A percentile compares a stretch with the other conserved stretches of the same genome.
Evolutionary conservation across 1,140 invertebrate genomes (phyloP).

Genomic region (Fopius arisanus): DNA sequence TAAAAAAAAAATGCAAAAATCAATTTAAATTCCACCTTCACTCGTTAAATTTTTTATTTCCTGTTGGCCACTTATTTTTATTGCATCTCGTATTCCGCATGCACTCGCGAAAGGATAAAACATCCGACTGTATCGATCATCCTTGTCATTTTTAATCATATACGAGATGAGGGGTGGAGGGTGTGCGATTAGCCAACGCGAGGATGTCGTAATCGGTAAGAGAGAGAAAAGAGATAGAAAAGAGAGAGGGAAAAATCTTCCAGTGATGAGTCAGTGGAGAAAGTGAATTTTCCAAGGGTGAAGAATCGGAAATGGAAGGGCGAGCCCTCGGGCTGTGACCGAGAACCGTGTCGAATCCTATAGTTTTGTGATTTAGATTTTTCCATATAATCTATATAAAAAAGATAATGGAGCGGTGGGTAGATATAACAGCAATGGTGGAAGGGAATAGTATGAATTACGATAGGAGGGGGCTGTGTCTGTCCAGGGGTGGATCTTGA

Average conservation of each 20-base stretch:
- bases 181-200: neutral
- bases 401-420: constrained; percentile 12
- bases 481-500: neutral
- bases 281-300: constrained; percentile 12
- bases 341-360: constrained; percentile 13
- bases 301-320: neutral
- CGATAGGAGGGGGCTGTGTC: neutral
- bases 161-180: neutral
- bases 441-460: constrained; percentile 11
- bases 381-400: neutral
- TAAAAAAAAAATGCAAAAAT: neutral
- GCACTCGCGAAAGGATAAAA: neutral
- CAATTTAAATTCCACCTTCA: neutral
- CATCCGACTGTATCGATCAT: too few species aligned
- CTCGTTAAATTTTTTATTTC: neutral
- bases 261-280: constrained; percentile 16
- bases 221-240: too few species aligned
- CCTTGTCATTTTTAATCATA: too few species aligned
- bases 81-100: neutral
- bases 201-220: neutral
- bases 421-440: neutral
- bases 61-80: neutral
- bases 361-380: constrained; percentile 16
- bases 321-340: neutral
- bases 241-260: too few species aligned